Base-by-base conservation (phyloP, 1,140 invertebrate species). In the Caligus rogercresseyi region DNA sequence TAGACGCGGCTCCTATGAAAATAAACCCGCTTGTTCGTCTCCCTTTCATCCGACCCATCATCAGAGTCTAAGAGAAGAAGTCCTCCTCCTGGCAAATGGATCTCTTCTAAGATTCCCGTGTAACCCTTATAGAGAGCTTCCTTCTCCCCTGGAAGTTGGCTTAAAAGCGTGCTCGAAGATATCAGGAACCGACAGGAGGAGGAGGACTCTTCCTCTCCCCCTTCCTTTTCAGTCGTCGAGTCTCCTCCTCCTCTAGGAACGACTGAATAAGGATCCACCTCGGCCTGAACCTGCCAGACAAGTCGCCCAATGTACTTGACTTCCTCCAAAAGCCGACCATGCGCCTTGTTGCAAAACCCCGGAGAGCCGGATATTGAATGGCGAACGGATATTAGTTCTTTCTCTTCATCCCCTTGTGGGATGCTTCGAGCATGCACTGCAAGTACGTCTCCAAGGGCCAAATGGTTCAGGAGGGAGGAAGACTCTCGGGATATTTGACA, bases 1-100 rank as follows among this genome's bases (percentile, higher is more conserved):
- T 26, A 60, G 24, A 60, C 16, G 16, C 57, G 2, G 2, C 20
- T 25, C 25, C 57, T 21, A 21, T 60, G 57, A 31, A 60, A 60
- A 19, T 60, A 60, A 19, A 60, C 57, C 21, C 26, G 21, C 25
- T 31, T 25, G 16, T 43, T 14, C 3, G 21, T n/a, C 21, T 54
- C n/a, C n/a, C 31, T n/a, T 11, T 43, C 31, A 7, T n/a, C 31
- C 13, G 11, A 4, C 1, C 14, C 18, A 13, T 16, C 18, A n/a
- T 14, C 14, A 1, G 21, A 20, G 4, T 25, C 26, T 2, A 60
- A 25, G 13, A 25, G 21, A 31, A 60, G 25, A n/a, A 60, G 13
- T 3, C 57, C 57, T 25, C 57, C 57, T 4, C 14, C 23, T 21
- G 57, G 57, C 18, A 60, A 25, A 60, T 60, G 57, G 21, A 60